phyloP scores from a whole-genome alignment of 2,113 vertebrate genomes.

The Pseudorectes ferrugineus region DNA sequence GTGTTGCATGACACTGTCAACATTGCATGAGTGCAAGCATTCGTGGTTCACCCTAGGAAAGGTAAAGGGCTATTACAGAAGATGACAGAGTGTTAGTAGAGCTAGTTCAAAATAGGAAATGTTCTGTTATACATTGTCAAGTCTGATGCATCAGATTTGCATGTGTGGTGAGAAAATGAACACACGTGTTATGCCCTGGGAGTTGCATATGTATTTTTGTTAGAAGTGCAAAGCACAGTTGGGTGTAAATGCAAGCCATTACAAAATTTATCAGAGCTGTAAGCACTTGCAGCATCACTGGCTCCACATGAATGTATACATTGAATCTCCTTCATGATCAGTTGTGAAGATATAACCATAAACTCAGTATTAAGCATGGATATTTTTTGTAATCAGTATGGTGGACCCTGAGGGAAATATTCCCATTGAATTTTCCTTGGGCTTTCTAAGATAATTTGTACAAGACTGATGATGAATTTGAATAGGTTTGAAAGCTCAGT shows the following conservation, averaged over 20 bases:
- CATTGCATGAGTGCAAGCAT: slow-evolving; percentile 23
- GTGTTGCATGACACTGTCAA: neutral
- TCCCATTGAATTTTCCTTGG: slow-evolving; percentile 45
- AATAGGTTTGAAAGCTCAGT: slow-evolving; percentile 16
- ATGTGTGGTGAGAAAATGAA: neutral
- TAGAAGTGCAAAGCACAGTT: neutral
- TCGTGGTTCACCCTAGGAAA: slow-evolving; percentile 28
- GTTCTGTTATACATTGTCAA: neutral
- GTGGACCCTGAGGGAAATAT: slow-evolving; percentile 16
- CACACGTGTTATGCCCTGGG: neutral
- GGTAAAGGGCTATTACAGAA: neutral
- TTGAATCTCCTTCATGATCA: neutral
- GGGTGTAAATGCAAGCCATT: neutral
- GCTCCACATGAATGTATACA: neutral
- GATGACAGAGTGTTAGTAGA: neutral
- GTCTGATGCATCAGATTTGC: neutral
- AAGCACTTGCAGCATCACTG: neutral
- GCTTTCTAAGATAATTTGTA: slow-evolving; percentile 35
- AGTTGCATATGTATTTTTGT: neutral
- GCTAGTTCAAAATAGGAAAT: neutral
- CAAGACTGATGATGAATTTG: slow-evolving; percentile 26
- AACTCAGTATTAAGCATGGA: slow-evolving; percentile 13
- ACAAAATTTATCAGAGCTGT: neutral
- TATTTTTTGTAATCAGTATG: slow-evolving; percentile 26
- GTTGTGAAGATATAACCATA: neutral